Base-by-base conservation (phyloP, 2,888 invertebrate genomes). In the Hecatera dysodea region DNA sequence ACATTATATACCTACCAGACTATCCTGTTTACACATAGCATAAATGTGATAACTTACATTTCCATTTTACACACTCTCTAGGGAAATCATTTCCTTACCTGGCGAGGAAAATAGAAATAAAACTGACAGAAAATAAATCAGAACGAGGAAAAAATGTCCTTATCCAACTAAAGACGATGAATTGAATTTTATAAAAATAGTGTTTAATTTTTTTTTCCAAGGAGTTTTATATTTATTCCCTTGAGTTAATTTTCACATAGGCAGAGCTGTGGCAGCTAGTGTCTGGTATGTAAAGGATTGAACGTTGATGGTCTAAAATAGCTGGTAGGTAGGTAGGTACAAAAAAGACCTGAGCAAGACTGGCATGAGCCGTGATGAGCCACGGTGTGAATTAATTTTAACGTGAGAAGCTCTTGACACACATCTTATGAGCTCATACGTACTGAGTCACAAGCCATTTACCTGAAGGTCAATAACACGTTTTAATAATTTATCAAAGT, bases 301-400 rank as follows among this genome's bases (percentile, higher is more conserved):
- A 39, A 52, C 24, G n/a, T 48, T 60, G 8, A 42, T 53, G 42
- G 33, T 46, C 24, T 53, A 24, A 33, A 50, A 46, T 66, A 53
- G 33, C 12, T 27, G 27, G 22, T 44, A 24, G 22, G 39, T 39
- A 39, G 27, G 22, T 44, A 24, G 22, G 39, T 39, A 39, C 39
- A 22, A 53, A 39, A 11, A 2, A 74, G n/a, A 75, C 17, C 15
- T 74, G 81, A 74, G 68, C 66, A 70, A 63, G 75, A 82, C 82
- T 86, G 78, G 74, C 70, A 83, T 81, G 84, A 86, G 71, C 79
- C 70, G 74, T 65, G 72, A 83, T 81, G 84, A 86, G 71, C 79
- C 70, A 75, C 67, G 72, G 72, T 86, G 80, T 80, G 75, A 87
- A 87, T 88, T 88, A 86, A 88, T 87, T 87, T 85, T 83, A 80